Evolutionary conservation across 2,113 vertebrate species (phyloP).

Genomic region (Fulica atra): DNA sequence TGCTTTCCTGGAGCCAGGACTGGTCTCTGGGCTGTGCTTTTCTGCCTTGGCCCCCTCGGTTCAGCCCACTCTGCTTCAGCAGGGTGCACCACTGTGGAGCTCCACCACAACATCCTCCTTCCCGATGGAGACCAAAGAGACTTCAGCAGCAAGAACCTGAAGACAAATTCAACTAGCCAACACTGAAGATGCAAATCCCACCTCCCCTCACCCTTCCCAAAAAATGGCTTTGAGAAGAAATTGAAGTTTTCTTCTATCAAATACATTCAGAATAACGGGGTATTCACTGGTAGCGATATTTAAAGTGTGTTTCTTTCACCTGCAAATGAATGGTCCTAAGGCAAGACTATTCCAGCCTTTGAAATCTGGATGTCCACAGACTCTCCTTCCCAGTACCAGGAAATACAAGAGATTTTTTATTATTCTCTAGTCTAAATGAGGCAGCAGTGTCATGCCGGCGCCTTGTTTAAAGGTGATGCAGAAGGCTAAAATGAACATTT

Average conservation of each 20-base stretch:
- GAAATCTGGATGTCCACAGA: neutral
- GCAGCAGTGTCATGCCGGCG: neutral
- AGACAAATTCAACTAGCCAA: neutral
- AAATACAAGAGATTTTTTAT: neutral
- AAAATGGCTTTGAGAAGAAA: neutral
- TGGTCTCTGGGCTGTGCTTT: neutral
- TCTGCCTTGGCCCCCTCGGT: neutral
- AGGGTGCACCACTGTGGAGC: neutral
- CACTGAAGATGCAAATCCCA: neutral
- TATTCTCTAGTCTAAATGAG: neutral
- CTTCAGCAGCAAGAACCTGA: neutral
- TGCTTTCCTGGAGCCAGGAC: neutral
- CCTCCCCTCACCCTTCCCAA: neutral
- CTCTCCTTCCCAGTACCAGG: neutral
- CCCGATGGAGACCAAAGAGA: fast-evolving
- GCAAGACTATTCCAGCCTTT: neutral
- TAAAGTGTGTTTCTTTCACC: neutral
- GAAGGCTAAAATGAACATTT: constrained; percentile 46
- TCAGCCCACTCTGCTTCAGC: fast-evolving
- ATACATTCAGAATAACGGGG: neutral
- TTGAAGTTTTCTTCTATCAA: neutral
- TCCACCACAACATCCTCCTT: neutral
- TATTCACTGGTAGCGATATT: neutral
- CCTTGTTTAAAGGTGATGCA: constrained; percentile 26
- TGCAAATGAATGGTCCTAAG: neutral